A percentile compares a stretch with the other conserved stretches of the same genome.
These are phyloP conservation scores for Caenorhabditis virilis DNA, from an alignment of 2,888 invertebrate species.

Conservation along the genomic window DNA sequence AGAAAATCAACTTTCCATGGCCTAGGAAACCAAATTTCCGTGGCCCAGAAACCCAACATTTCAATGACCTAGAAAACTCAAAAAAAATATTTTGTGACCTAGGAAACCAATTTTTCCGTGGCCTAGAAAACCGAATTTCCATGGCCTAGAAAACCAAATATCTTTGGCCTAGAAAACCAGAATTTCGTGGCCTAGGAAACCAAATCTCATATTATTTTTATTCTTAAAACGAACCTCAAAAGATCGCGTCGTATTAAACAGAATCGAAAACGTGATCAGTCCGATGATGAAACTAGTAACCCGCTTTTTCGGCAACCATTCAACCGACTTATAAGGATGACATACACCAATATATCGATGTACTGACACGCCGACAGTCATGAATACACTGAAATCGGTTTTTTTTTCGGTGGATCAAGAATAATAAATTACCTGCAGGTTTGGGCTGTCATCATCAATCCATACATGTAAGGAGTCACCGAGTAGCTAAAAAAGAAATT, in stretches of 20 bases:
- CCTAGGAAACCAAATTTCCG: too few relatives aligned
- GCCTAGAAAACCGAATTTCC: too few relatives aligned
- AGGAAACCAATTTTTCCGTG: too few relatives aligned
- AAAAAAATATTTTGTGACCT: too few relatives aligned
- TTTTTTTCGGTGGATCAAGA: background rate
- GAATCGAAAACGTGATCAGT: conserved; percentile 51
- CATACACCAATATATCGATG: conserved; percentile 66
- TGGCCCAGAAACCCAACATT: too few relatives aligned
- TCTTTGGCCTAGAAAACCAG: too few relatives aligned
- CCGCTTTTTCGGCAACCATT: conserved; percentile 44
- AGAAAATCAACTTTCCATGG: too few relatives aligned
- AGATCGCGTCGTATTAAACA: conserved; percentile 61
- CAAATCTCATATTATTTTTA: too few relatives aligned
- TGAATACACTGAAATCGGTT: conserved; percentile 62
- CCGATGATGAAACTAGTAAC: conserved; percentile 52
- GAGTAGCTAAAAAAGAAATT: conserved; percentile 52
- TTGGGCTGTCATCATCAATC: conserved; percentile 62
- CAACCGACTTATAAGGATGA: conserved; percentile 57
- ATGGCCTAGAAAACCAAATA: too few relatives aligned
- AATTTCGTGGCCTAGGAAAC: too few relatives aligned
- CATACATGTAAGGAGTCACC: conserved; percentile 59
- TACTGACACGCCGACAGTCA: conserved; percentile 64
- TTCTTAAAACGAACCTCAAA: conserved; percentile 64
- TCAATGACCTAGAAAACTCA: too few relatives aligned
- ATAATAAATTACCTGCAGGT: conserved; percentile 51